Evolutionary conservation across 64 coral and sea anemone genomes (phyloP).

Genomic region (Acropora yongei): DNA sequence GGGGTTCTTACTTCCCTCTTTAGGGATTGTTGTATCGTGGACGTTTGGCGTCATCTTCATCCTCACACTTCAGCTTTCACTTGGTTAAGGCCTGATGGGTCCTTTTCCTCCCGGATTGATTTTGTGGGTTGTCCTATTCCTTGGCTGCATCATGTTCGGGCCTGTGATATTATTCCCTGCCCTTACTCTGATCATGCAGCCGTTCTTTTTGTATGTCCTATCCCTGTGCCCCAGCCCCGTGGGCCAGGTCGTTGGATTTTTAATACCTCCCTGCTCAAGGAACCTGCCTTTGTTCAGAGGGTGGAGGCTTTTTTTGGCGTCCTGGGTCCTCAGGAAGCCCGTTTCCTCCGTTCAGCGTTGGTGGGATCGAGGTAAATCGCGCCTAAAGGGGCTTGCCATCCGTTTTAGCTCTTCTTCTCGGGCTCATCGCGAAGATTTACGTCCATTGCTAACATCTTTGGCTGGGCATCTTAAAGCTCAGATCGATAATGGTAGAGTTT

Average conservation of each 20-base stretch:
- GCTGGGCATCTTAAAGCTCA: neutral
- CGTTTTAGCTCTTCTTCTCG: neutral
- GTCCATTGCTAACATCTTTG: neutral
- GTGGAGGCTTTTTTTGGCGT: neutral
- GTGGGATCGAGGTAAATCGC: slow-evolving; percentile 24
- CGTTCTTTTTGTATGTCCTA: neutral
- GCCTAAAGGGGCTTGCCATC: slow-evolving; percentile 9
- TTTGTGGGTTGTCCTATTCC: neutral
- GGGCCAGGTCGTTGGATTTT: slow-evolving; percentile 29
- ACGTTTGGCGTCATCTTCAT: neutral
- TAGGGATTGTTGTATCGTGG: neutral
- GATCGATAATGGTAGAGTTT: neutral
- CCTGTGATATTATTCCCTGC: neutral
- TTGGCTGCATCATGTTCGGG: neutral
- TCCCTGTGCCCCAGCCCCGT: neutral
- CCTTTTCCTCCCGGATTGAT: neutral
- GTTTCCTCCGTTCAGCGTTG: neutral
- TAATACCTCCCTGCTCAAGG: neutral
- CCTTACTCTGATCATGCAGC: slow-evolving; percentile 58
- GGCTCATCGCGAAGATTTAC: too few species aligned
- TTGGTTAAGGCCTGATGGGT: neutral
- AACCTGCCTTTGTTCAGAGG: neutral
- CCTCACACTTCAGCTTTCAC: neutral
- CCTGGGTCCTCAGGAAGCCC: neutral
- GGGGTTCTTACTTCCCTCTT: neutral